These are phyloP conservation scores for Candidula unifasciata DNA, from an alignment of 2,888 invertebrate species.

Conservation along the genomic window DNA sequence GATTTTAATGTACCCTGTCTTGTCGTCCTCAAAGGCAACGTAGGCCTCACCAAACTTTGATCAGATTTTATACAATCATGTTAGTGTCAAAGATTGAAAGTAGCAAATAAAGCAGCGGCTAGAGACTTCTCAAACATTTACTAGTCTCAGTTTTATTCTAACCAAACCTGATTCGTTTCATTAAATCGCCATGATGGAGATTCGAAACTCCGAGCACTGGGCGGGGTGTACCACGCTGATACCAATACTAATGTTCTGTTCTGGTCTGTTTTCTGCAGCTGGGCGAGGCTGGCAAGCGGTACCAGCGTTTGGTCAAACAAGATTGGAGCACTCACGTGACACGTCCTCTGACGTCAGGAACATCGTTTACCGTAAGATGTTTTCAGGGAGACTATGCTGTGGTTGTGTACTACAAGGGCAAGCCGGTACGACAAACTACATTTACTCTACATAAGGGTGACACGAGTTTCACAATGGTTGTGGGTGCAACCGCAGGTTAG, in stretches of 20 bases:
- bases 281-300: slow-evolving; percentile 55
- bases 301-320: slow-evolving; percentile 52
- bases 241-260: too few species aligned
- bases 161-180: too few species aligned
- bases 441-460: slow-evolving; percentile 51
- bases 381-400: slow-evolving; percentile 59
- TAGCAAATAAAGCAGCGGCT: too few species aligned
- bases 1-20: too few species aligned
- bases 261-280: slow-evolving; percentile 39
- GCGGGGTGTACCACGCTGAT: not conserved
- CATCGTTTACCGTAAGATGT: slow-evolving; percentile 52
- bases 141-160: too few species aligned
- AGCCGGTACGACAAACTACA: slow-evolving; percentile 37
- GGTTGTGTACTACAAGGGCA: slow-evolving; percentile 54
- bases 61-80: too few species aligned
- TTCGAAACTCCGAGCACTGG: not conserved
- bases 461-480: slow-evolving; percentile 23
- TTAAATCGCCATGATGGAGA: too few species aligned
- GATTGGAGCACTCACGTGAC: slow-evolving; percentile 59
- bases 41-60: too few species aligned
- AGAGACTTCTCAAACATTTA: too few species aligned
- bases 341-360: slow-evolving; percentile 44
- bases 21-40: too few species aligned
- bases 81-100: too few species aligned
- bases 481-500: slow-evolving; percentile 36